These are phyloP conservation scores for Lasioglossum oenotherae DNA, from an alignment of 2,888 invertebrate species.

Conservation along the genomic window DNA sequence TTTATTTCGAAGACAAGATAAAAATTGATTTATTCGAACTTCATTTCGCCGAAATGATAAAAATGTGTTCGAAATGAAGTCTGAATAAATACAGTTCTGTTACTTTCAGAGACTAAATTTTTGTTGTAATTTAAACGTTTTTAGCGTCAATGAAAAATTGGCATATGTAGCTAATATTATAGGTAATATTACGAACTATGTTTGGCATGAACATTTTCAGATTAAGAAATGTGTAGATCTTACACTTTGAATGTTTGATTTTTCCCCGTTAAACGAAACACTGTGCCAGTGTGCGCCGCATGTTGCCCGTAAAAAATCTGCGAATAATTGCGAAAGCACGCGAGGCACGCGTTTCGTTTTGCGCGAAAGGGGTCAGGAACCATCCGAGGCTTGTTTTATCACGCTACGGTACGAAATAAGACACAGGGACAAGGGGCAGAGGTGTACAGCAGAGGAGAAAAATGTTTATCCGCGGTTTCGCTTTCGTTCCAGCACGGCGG, in stretches of 20 bases:
- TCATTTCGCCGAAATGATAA: neutral
- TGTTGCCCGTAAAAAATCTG: neutral
- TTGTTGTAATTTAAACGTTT: too few species aligned
- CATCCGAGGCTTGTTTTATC: constrained; percentile 52
- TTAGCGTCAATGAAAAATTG: too few species aligned
- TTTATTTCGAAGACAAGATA: neutral
- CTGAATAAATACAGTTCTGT: too few species aligned
- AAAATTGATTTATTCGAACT: neutral
- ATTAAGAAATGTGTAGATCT: too few species aligned
- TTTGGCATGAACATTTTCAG: too few species aligned
- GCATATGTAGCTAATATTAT: too few species aligned
- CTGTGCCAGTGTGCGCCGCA: neutral
- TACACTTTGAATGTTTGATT: too few species aligned
- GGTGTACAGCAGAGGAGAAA: neutral
- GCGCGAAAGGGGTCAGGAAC: constrained; percentile 48
- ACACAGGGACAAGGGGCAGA: constrained; percentile 25
- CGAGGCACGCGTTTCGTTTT: constrained; percentile 13
- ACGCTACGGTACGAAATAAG: constrained; percentile 47
- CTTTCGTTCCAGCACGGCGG: constrained; percentile 58
- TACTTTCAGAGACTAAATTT: too few species aligned
- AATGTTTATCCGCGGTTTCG: constrained; percentile 69
- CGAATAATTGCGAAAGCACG: constrained; percentile 35
- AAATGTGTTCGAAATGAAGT: neutral
- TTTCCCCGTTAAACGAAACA: too few species aligned
- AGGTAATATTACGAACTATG: too few species aligned